Evolutionary conservation across 1,140 invertebrate species (phyloP).

Genomic region (Dendroctonus ponderosae): DNA sequence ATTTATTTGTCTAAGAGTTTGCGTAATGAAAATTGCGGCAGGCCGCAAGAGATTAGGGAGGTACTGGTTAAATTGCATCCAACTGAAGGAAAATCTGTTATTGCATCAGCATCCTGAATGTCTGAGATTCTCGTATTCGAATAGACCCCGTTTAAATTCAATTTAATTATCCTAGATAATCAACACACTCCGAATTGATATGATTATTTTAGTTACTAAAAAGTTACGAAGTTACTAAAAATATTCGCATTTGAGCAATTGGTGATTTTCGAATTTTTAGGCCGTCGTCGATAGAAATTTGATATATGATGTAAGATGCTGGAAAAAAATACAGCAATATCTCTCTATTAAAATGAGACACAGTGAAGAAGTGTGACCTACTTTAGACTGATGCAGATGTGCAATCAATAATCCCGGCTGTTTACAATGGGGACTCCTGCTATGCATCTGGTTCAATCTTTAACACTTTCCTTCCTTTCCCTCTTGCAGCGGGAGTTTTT

Average conservation of each 20-base stretch:
- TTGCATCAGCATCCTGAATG: no score
- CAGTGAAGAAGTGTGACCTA: constrained; percentile 30
- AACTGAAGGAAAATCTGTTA: no score
- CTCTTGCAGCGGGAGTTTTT: no score
- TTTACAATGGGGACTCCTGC: constrained; percentile 16
- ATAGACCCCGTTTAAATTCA: no score
- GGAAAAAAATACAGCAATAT: background rate
- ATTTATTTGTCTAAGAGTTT: constrained; percentile 30
- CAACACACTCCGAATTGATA: no score
- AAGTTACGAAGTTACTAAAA: no score
- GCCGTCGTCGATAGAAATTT: background rate
- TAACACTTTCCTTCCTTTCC: constrained; percentile 23
- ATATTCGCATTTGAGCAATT: no score
- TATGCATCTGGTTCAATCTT: constrained; percentile 25
- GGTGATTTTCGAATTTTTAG: no score
- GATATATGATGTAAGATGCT: background rate
- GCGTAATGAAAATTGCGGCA: constrained; percentile 27
- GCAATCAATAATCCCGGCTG: constrained; percentile 26
- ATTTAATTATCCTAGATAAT: no score
- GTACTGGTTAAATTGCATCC: background rate
- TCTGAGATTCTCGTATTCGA: no score
- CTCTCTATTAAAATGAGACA: constrained; percentile 11
- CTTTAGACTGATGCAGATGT: constrained; percentile 26
- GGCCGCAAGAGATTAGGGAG: constrained; percentile 21
- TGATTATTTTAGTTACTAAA: no score